Evolutionary conservation across 2,797 vertebrate species (phyloP).

Genomic region (Potorous gilbertii): DNA sequence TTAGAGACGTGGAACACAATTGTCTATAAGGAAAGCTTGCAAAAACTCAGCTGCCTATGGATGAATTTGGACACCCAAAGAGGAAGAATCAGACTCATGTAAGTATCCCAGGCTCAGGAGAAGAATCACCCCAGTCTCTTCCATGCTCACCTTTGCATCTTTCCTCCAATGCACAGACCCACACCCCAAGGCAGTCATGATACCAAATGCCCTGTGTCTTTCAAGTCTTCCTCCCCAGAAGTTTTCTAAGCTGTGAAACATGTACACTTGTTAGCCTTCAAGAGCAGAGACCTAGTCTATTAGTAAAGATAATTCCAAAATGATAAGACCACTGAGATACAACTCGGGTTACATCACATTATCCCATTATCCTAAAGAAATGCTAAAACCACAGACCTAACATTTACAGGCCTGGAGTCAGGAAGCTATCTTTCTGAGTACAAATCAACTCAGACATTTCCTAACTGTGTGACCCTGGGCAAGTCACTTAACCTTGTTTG

Average conservation of each 20-base stretch:
- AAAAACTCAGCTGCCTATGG: neutral
- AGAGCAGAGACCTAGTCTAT: neutral
- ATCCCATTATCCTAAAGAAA: neutral
- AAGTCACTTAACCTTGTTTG: no score
- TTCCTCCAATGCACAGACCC: neutral
- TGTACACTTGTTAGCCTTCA: neutral
- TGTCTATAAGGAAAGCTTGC: neutral
- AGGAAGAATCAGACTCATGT: neutral
- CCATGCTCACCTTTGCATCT: neutral
- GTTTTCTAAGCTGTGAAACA: neutral
- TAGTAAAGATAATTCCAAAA: neutral
- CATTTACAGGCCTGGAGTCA: neutral
- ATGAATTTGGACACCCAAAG: neutral
- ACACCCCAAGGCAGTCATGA: neutral
- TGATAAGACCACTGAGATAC: neutral
- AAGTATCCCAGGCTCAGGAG: neutral
- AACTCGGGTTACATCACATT: neutral
- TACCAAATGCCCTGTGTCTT: neutral
- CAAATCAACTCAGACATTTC: no score
- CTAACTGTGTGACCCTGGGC: no score
- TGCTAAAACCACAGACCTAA: neutral
- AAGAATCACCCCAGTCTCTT: neutral
- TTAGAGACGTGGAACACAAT: neutral
- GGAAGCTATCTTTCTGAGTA: no score
- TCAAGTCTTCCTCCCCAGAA: neutral